These are phyloP conservation scores for Mimas tiliae DNA, from an alignment of 2,888 invertebrate genomes.

Conservation along the genomic window DNA sequence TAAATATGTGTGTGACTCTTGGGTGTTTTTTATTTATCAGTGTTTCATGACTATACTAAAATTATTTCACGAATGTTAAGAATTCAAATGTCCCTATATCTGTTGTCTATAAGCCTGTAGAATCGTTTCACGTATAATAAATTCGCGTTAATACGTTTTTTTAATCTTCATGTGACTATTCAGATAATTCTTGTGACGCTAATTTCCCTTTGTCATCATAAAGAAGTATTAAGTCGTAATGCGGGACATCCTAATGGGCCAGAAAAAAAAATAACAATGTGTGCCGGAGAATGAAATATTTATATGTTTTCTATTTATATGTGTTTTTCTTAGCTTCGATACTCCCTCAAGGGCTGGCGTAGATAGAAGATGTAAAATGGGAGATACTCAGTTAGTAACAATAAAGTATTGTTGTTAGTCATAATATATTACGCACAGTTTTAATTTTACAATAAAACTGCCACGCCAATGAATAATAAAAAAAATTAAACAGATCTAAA, in stretches of 20 bases:
- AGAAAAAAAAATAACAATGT: constrained; percentile 24
- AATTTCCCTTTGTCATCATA: constrained; percentile 14
- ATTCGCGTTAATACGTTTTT: neutral
- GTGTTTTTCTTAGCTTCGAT: neutral
- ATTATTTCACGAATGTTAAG: neutral
- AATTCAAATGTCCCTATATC: neutral
- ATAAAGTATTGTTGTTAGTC: neutral
- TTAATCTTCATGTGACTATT: constrained; percentile 3
- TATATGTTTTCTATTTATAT: constrained; percentile 21
- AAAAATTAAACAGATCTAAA: no score
- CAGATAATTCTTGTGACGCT: constrained; percentile 4
- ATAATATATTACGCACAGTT: neutral
- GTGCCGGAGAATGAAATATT: constrained; percentile 9
- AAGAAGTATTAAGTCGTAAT: constrained; percentile 23
- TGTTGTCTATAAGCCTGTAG: neutral
- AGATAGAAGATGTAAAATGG: neutral
- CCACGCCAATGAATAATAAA: no score
- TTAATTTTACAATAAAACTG: neutral
- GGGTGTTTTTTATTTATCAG: no score
- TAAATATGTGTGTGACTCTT: no score
- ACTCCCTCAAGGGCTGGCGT: constrained; percentile 11
- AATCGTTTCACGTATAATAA: neutral
- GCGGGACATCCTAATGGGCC: constrained; percentile 15
- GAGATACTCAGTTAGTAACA: neutral
- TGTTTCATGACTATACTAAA: no score